A percentile compares a stretch with the other conserved stretches of the same genome.
phyloP scores from a whole-genome alignment of 2,797 vertebrate genomes.

The Sebastes variabilis region DNA sequence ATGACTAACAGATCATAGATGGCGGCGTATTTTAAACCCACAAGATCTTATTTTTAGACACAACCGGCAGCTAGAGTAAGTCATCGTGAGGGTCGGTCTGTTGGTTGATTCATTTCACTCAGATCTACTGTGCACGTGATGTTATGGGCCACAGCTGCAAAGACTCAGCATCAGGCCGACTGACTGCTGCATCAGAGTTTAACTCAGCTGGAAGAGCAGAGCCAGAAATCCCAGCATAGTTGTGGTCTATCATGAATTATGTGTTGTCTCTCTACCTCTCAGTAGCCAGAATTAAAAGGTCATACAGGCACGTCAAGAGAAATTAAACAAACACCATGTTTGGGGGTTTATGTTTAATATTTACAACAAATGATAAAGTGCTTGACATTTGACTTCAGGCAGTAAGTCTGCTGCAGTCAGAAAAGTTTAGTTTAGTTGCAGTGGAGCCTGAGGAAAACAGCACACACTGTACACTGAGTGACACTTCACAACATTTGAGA shows the following conservation, averaged over 20 bases:
- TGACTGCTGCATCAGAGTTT: constrained; percentile 20
- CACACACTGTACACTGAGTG: not conserved
- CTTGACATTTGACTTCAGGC: not conserved
- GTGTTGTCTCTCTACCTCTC: not conserved
- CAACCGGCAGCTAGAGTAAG: not conserved
- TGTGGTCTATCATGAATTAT: not conserved
- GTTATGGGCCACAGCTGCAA: constrained; percentile 12
- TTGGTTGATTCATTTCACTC: not conserved
- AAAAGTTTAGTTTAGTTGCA: not conserved
- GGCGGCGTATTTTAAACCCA: not conserved
- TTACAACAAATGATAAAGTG: not conserved
- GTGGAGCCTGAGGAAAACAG: not conserved
- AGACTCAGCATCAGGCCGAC: not conserved
- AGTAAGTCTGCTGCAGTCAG: not conserved
- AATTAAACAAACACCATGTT: not conserved
- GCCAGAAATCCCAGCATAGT: not conserved
- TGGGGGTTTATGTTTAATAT: not conserved
- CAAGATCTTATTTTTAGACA: not conserved
- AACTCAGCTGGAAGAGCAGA: not conserved
- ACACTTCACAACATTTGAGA: not conserved
- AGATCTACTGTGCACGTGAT: not conserved
- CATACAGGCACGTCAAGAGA: not conserved
- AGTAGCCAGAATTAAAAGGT: not conserved
- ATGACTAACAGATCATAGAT: constrained; percentile 5
- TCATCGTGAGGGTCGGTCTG: not conserved